Percentiles rank a stretch among this genome's conserved stretches.
phyloP scores from a whole-genome alignment of 2,888 invertebrate genomes.

The Barypeithes pellucidus region DNA sequence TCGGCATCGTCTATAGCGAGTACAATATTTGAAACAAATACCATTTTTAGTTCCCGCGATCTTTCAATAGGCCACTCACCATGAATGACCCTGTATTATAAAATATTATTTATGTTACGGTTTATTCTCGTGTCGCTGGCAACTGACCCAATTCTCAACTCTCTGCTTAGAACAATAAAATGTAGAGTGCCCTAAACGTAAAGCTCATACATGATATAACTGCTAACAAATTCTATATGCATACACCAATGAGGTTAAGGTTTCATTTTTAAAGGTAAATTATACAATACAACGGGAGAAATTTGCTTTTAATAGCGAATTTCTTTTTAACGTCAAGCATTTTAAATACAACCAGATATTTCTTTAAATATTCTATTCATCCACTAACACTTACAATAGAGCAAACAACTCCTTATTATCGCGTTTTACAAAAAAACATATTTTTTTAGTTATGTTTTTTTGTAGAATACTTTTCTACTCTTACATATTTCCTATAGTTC shows the following conservation, averaged over 20 bases:
- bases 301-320: slow-evolving; percentile 20
- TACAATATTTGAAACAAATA: too few relatives aligned
- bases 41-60: too few relatives aligned
- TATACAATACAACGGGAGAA: slow-evolving; percentile 58
- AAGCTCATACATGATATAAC: slow-evolving; percentile 56
- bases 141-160: slow-evolving; percentile 44
- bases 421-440: slow-evolving; percentile 27
- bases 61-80: too few relatives aligned
- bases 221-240: slow-evolving; percentile 61
- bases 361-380: slow-evolving; percentile 68
- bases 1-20: too few relatives aligned
- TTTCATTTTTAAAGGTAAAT: slow-evolving; percentile 50
- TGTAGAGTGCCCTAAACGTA: slow-evolving; percentile 51
- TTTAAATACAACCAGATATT: slow-evolving; percentile 57
- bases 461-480: slow-evolving; percentile 54
- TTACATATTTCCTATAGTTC: slow-evolving; percentile 59
- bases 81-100: too few relatives aligned
- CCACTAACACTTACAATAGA: slow-evolving; percentile 68
- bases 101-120: too few relatives aligned
- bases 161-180: slow-evolving; percentile 41
- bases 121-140: background rate
- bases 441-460: slow-evolving; percentile 10
- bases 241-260: slow-evolving; percentile 66
- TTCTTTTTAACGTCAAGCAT: slow-evolving; percentile 64
- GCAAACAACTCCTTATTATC: slow-evolving; percentile 58